Base-by-base conservation (phyloP, 2,113 vertebrate species). In the Gadus chalcogrammus region DNA sequence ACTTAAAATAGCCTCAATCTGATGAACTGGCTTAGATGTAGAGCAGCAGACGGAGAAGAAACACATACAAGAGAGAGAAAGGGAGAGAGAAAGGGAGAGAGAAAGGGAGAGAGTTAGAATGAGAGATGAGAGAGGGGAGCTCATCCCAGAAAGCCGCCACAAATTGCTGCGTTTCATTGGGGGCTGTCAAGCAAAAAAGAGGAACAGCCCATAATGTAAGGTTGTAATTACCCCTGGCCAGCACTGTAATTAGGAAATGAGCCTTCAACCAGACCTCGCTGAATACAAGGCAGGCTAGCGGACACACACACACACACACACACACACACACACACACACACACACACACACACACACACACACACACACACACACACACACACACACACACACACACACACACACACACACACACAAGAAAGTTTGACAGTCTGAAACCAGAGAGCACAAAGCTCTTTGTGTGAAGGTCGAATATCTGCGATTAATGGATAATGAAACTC, bases 171-270 rank as follows among this genome's bases (percentile, higher is more conserved):
- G 74, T 89, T 91, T 90, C 73, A 86, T 84, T 80, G 82, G 69
- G 42, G 76, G 83, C 66, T 38, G 74, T 88, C 79, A 86, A 90
- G 24, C 24, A 87, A 90, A 89, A 59, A 65, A 84, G 80, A 86
- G 78, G 87, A 89, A 85, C n/a, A 27, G 67, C 85, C 85, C 88
- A 82, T 90, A 90, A 92, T 91, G 82, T 85, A 74, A 88, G 83
- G 88, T 86, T 92, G 85, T 92, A 93, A 93, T 93, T 92, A 91
- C 86, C 84, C 86, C 80, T 79, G 84, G 84, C 78, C 88, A 83
- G 84, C 79, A 79, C 84, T 91, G 88, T 90, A 87, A 92, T 91
- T 89, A 89, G 85, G 82, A 90, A 90, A 90, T 90, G 85, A 90
- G 83, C 76, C 84, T 84, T 85, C 75, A 89, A 89, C 79, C 83